These are phyloP conservation scores for Mantis religiosa DNA, from an alignment of 2,888 invertebrate genomes.

Conservation along the genomic window DNA sequence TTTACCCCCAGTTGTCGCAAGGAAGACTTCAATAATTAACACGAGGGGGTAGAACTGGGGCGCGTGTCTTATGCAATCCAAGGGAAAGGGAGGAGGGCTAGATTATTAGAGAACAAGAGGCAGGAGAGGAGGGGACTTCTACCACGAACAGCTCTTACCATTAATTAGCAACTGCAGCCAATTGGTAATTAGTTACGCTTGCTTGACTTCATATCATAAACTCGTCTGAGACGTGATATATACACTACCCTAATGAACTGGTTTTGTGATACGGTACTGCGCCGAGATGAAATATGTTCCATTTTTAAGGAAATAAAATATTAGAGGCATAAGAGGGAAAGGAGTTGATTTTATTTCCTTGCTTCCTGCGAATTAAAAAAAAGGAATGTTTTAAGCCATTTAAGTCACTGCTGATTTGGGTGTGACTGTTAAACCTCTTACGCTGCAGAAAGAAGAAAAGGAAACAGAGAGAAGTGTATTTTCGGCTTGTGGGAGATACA, in stretches of 20 bases:
- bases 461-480: no score
- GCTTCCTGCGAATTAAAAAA: neutral
- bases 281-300: neutral
- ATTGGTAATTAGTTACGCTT: constrained; percentile 4
- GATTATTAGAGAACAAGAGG: neutral
- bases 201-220: neutral
- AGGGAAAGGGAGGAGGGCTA: neutral
- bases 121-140: neutral
- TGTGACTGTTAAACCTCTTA: neutral
- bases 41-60: neutral
- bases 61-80: neutral
- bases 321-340: neutral
- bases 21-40: neutral
- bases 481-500: no score
- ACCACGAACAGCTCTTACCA: constrained; percentile 1
- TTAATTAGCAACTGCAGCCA: neutral
- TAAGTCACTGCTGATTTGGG: neutral
- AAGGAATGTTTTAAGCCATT: neutral
- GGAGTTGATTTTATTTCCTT: neutral
- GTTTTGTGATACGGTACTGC: neutral
- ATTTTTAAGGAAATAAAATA: neutral
- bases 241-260: neutral
- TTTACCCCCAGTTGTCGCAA: neutral
- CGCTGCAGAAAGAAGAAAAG: no score
- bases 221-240: neutral